Evolutionary conservation across 2,797 vertebrate species (phyloP), one percentile per base, ranked within the genome.

Genomic region (Coregonus suidteri): DNA sequence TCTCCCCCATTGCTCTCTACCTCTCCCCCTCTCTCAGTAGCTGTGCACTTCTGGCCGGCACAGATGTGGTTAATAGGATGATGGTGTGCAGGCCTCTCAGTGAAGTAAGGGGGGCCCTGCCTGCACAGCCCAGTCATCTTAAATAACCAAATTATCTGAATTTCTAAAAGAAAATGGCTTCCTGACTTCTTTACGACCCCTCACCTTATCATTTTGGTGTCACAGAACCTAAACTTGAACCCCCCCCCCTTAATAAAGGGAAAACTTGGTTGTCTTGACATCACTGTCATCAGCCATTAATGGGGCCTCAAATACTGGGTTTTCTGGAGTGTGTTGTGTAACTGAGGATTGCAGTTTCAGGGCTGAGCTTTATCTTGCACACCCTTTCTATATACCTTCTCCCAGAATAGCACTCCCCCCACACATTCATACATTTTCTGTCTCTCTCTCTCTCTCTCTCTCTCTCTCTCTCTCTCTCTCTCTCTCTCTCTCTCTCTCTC

Each of bases 61-160:
- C 88, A 93, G 84, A 92, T 91, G 91, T 88, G 86, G 85, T 91
- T 92, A 90, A 93, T 90, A 85, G 85, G 85, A 83, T 90, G 91
- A 92, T 87, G 83, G 83, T 91, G 87, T 87, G 86, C 88, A 91
- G 92, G 84, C 90, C 87, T 87, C 84, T 81, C 51, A 18, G 71
- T 71, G 73, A 78, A 77, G 79, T 56, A 69, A 82, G 71, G 75
- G 84, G 75, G 79, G 41, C 73, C 76, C 51, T 47, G 52, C 75
- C 53, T 16, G 53, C 53, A 16, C 18, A 56, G 18, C 85, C 79
- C 86, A 76, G 82, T 86, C 71, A 73, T 90, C 90, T 94, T 91
- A 91, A 94, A 93, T 91, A 93, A 93, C 91, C 91, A 95, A 94
- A 95, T 93, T 88, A 94, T 90, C 92, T 75, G 88, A 90, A 93